A percentile compares a stretch with the other conserved stretches of the same genome.
Conservation (phyloP, 2,113 vertebrate genomes). For the Lonchura striata region DNA sequence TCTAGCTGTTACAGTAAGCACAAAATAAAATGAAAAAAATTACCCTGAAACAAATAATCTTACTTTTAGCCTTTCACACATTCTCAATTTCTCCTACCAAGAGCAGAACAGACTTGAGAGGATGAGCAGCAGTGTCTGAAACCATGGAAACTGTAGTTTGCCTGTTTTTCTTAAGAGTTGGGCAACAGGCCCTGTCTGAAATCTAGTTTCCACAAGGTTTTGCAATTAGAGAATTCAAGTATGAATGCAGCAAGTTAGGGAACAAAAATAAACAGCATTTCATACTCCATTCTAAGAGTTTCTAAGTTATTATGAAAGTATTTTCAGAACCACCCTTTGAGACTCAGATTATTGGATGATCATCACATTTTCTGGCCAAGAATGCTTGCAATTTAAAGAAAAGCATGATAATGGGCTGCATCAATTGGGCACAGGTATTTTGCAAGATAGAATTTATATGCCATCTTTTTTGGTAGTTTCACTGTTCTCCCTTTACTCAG, state of each 20-base stretch:
- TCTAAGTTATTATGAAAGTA: neutral
- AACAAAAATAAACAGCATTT: conserved; percentile 32
- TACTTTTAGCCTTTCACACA: conserved; percentile 21
- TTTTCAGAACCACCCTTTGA: neutral
- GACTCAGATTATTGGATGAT: neutral
- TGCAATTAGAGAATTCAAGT: conserved; percentile 33
- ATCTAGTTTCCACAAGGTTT: conserved; percentile 49
- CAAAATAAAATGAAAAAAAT: conserved; percentile 7
- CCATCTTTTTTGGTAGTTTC: neutral
- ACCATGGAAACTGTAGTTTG: conserved; percentile 60
- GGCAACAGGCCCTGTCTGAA: conserved; percentile 47
- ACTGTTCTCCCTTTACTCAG: neutral
- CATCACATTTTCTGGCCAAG: neutral
- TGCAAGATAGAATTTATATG: neutral
- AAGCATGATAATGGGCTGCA: neutral
- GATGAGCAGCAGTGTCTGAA: conserved; percentile 53
- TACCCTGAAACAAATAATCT: neutral
- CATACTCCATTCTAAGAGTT: neutral
- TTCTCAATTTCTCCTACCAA: neutral
- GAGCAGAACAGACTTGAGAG: conserved; percentile 17
- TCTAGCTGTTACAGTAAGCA: neutral
- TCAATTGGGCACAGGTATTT: neutral
- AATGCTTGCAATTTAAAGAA: neutral
- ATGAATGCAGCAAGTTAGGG: conserved; percentile 4
- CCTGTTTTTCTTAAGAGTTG: conserved; percentile 37